Evolutionary conservation across 2,797 vertebrate species (phyloP), one percentile per base, ranked within the genome.

Genomic region (Melanotaenia boesemani): DNA sequence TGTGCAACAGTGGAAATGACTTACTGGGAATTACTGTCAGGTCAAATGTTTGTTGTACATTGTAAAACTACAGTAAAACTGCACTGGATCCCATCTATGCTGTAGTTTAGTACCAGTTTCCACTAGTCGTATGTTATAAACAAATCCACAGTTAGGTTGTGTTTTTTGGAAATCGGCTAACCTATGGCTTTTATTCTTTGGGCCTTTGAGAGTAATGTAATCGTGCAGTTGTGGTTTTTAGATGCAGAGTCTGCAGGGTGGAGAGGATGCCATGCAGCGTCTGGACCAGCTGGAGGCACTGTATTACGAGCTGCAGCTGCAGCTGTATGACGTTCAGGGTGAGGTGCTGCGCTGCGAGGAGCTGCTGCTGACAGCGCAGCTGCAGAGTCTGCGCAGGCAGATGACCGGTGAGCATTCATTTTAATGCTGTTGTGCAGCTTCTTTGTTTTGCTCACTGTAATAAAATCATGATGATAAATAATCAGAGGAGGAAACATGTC

Each of bases 291-390:
- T 99, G 90, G 98, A 99, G 95, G 93, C 95, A 65, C 96, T 97
- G 81, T 99, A 98, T 93, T 99, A 99, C 8, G 95, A 97, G 79
- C 74, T 98, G 54, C 98, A 99, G 90, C 95, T 99, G 90, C 97
- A 99, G 90, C 94, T 99, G 5, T 99, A 99, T 63, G 97, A 98
- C 92, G 95, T 99, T 16, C 96, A 98, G 92, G 96, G 97, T 0
- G 98, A 99, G 92, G 97, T 98, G 85, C 93, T 99, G 83, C 97
- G 97, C 91, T 98, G 96, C 41, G 98, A 99, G 86, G 98, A 99
- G 92, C 92, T 97, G 86, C 91, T 99, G 69, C 94, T 99, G 74
- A 98, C 95, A 0, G 96, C 97, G 2, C 97, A 98, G 85, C 95
- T 99, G 85, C 97, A 98, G 91, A 98, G 97, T 87, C 96, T 99